Percentiles rank a stretch among this genome's conserved stretches.
Conservation (phyloP, 2,113 vertebrate species). For the Calonectris borealis region DNA sequence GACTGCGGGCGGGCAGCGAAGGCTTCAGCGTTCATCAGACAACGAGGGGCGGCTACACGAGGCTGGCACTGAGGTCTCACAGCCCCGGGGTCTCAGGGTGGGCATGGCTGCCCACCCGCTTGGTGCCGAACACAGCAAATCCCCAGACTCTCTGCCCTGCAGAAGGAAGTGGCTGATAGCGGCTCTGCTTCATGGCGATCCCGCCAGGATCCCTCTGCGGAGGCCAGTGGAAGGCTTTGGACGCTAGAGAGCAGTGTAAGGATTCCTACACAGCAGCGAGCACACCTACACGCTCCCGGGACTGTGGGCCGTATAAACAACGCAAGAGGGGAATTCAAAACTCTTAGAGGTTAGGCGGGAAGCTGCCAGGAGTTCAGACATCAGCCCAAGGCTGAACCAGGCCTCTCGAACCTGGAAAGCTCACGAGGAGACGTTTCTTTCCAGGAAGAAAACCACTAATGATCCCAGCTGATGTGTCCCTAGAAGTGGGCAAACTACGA, state of each 20-base stretch:
- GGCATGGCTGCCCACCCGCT: rapidly evolving
- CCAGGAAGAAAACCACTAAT: neutral
- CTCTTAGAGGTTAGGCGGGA: neutral
- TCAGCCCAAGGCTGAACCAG: neutral
- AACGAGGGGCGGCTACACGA: rapidly evolving
- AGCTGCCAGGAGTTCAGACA: neutral
- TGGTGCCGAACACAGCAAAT: neutral
- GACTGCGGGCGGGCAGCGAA: rapidly evolving
- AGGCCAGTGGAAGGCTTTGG: neutral
- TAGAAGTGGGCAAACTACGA: neutral
- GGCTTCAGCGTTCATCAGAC: rapidly evolving
- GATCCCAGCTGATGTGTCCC: neutral
- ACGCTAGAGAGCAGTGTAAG: conserved; percentile 5
- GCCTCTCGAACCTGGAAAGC: rapidly evolving
- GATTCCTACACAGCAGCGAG: neutral
- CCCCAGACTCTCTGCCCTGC: neutral
- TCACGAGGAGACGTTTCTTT: neutral
- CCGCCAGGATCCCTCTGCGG: rapidly evolving
- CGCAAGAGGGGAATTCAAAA: neutral
- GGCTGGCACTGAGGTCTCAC: neutral
- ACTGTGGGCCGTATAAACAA: rapidly evolving
- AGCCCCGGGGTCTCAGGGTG: rapidly evolving
- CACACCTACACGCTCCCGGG: rapidly evolving
- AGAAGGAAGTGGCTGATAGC: rapidly evolving
- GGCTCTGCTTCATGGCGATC: rapidly evolving